phyloP scores from a whole-genome alignment of 2,797 vertebrate species.

The Ambastaia sidthimunki region DNA sequence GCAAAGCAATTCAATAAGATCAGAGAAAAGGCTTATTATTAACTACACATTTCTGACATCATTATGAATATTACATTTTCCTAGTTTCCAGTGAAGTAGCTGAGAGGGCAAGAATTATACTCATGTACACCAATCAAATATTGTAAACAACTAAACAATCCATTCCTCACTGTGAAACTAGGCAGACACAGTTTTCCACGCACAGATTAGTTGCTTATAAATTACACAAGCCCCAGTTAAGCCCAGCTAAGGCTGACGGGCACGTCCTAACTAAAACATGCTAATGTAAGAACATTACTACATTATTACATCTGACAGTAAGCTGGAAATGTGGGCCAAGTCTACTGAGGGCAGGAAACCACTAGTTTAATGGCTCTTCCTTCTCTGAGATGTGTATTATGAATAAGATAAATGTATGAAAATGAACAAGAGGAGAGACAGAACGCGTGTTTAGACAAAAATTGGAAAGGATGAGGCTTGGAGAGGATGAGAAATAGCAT shows the following conservation, averaged over 20 bases:
- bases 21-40: not conserved
- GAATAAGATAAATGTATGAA: constrained; percentile 22
- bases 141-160: not conserved
- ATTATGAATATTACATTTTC: not conserved
- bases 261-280: constrained; percentile 31
- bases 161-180: not conserved
- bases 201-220: constrained; percentile 5
- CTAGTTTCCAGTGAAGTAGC: not conserved
- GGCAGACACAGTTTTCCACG: not conserved
- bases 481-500: constrained; percentile 10
- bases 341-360: constrained; percentile 27
- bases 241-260: constrained; percentile 47
- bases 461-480: not conserved
- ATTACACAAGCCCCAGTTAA: constrained; percentile 38
- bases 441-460: not conserved
- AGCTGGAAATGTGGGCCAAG: constrained; percentile 46
- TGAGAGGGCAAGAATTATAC: not conserved
- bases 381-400: constrained; percentile 35
- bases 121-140: not conserved
- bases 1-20: not conserved
- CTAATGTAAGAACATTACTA: constrained; percentile 50
- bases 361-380: constrained; percentile 4
- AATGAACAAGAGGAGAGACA: constrained; percentile 9
- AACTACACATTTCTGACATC: not conserved
- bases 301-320: constrained; percentile 45